These are phyloP conservation scores for Odontomachus brunneus DNA, from an alignment of 1,140 invertebrate genomes.

Conservation along the genomic window DNA sequence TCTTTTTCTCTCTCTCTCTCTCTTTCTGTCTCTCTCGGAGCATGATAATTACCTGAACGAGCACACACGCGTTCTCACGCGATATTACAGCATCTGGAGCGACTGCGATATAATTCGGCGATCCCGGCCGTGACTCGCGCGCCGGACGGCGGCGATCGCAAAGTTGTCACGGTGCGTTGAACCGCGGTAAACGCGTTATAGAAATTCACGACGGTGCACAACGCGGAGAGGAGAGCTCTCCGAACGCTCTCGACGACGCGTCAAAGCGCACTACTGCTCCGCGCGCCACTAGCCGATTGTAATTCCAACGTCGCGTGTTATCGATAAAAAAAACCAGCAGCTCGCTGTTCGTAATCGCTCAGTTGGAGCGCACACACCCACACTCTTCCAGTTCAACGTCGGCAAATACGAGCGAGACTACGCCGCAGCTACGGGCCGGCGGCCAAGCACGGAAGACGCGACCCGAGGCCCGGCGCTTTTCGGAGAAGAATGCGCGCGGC, in stretches of 20 bases:
- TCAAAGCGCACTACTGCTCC: neutral
- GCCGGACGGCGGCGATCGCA: neutral
- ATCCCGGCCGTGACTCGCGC: neutral
- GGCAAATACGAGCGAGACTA: neutral
- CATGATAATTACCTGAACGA: constrained; percentile 49
- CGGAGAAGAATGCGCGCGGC: too few relatives aligned
- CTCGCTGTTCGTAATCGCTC: neutral
- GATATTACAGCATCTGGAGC: neutral
- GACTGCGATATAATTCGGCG: neutral
- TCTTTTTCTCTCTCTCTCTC: too few relatives aligned
- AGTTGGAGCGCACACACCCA: neutral
- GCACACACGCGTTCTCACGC: constrained; percentile 17
- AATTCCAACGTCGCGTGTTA: constrained; percentile 24
- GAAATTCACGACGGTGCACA: neutral
- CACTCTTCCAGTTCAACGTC: constrained; percentile 1
- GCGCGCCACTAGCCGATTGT: neutral
- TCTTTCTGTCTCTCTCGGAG: too few relatives aligned
- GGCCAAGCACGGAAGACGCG: too few relatives aligned
- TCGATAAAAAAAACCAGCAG: neutral
- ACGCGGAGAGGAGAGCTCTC: neutral
- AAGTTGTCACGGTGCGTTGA: neutral
- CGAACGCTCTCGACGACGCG: neutral
- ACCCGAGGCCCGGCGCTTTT: too few relatives aligned
- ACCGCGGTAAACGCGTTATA: constrained; percentile 14
- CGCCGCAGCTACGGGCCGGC: too few relatives aligned